phyloP scores from a whole-genome alignment of 64 coral and sea anemone species.

The Trachythela sp. region DNA sequence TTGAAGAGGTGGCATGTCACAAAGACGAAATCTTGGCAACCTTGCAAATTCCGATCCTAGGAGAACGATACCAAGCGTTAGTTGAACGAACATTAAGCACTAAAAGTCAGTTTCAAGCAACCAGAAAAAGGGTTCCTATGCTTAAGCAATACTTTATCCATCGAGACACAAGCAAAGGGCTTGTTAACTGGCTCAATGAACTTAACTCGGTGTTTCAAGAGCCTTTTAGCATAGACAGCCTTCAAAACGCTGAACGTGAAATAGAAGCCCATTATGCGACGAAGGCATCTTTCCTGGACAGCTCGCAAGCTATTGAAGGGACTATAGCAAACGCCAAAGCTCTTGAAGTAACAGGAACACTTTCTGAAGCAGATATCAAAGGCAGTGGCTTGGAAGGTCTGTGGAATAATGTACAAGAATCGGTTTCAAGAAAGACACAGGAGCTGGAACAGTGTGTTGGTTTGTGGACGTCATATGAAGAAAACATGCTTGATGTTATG shows the following conservation, averaged over 20 bases:
- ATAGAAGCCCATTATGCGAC: background rate
- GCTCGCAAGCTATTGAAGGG: background rate
- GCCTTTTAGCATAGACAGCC: background rate
- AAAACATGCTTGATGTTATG: background rate
- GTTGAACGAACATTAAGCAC: background rate
- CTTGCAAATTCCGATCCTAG: background rate
- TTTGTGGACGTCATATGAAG: background rate
- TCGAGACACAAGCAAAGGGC: background rate
- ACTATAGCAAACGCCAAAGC: background rate
- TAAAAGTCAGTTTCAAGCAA: background rate
- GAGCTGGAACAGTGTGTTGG: background rate
- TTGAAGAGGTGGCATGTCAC: background rate
- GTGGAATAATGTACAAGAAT: background rate
- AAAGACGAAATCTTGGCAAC: background rate
- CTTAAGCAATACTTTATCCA: background rate
- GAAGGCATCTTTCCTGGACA: background rate
- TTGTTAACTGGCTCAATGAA: background rate
- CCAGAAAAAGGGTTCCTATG: background rate
- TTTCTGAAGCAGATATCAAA: background rate
- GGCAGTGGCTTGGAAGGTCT: background rate
- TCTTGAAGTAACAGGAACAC: background rate
- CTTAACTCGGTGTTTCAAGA: background rate
- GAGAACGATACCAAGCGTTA: background rate
- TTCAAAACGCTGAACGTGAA: background rate
- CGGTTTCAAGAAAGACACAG: background rate